Evolutionary conservation across 2,797 vertebrate species (phyloP).

Genomic region (Hyperoplus lanceolatus): DNA sequence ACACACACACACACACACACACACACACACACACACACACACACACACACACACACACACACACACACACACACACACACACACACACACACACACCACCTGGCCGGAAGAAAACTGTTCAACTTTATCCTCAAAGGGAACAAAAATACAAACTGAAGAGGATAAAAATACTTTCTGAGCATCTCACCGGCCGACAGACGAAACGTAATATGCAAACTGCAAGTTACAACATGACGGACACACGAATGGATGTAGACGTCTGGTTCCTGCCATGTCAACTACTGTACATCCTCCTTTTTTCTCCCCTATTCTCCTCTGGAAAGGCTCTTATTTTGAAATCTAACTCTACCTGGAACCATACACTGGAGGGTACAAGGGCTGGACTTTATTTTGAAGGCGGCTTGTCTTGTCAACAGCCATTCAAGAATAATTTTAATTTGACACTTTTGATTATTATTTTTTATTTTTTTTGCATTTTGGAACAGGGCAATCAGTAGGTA

Average conservation of each 20-base stretch:
- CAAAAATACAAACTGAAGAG: slow-evolving; percentile 43
- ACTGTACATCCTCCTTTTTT: background rate
- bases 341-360: slow-evolving; percentile 3
- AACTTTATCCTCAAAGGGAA: slow-evolving; percentile 29
- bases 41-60: too few species aligned
- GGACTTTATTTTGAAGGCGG: slow-evolving; percentile 33
- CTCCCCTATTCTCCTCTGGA: background rate
- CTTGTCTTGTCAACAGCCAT: background rate
- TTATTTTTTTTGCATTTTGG: background rate
- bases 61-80: background rate
- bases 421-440: slow-evolving; percentile 3
- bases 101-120: background rate
- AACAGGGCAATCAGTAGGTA: too few species aligned
- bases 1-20: slow-evolving; percentile 12
- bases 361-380: fast-evolving
- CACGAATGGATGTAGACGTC: slow-evolving; percentile 2
- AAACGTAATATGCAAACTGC: slow-evolving; percentile 24
- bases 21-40: background rate
- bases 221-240: slow-evolving; percentile 20
- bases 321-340: slow-evolving; percentile 32
- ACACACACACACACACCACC: background rate
- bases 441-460: background rate
- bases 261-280: background rate
- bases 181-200: background rate
- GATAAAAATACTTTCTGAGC: slow-evolving; percentile 15